Conservation (phyloP, 2,797 vertebrate species). For the Sitta carolinensis region DNA sequence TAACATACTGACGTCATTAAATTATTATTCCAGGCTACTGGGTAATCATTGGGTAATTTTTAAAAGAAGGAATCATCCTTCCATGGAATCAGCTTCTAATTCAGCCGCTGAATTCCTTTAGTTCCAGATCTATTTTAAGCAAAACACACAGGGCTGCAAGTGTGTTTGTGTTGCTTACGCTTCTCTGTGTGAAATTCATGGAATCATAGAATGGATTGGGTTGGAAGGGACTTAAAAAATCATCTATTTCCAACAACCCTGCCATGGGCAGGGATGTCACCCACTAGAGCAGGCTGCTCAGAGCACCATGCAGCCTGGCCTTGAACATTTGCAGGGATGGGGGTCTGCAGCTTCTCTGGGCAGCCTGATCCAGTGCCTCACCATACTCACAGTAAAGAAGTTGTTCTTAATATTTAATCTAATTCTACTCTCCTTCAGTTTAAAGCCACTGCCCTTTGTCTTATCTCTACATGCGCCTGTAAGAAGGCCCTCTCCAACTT, state of each 20-base stretch:
- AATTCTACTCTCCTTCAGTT: background rate
- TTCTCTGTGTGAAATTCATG: background rate
- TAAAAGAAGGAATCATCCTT: constrained; percentile 13
- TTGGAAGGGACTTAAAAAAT: background rate
- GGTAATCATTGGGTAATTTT: background rate
- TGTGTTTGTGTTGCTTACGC: background rate
- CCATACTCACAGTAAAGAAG: background rate
- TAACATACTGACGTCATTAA: constrained; percentile 35
- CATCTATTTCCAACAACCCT: background rate
- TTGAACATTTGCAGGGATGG: background rate
- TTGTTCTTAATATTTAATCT: background rate
- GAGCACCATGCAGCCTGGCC: background rate
- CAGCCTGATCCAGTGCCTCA: background rate
- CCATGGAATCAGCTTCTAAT: constrained; percentile 45
- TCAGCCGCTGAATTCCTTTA: background rate
- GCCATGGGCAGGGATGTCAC: background rate
- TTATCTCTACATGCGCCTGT: background rate
- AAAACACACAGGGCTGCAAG: background rate
- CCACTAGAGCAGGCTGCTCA: background rate
- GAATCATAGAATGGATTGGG: background rate
- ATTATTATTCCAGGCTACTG: constrained; percentile 43
- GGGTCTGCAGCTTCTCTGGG: background rate
- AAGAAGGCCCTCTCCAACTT: background rate
- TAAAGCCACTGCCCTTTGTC: background rate
- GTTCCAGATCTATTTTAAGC: constrained; percentile 37